Base-by-base conservation (phyloP, 1,140 invertebrate species). In the Mamestra configurata region DNA sequence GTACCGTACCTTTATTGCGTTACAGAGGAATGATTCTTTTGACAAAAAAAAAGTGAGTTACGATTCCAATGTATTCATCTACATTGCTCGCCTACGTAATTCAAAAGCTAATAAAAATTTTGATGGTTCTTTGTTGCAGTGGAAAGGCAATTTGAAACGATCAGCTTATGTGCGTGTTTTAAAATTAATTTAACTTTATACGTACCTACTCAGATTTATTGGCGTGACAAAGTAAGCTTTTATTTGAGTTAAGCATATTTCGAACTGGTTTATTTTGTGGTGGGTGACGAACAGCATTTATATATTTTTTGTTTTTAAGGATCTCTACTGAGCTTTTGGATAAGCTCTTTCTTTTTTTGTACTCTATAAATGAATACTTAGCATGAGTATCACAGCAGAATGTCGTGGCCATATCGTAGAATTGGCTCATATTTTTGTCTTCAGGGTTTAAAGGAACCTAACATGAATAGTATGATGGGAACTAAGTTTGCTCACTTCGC, bases 1-100 rank as follows among this genome's bases (percentile, higher is more conserved):
- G 57, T 46, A 77, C 72, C 78, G 78, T 79, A 68, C 43, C 80
- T 51, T 79, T 82, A 83, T 83, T 80, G 53, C 77, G 80, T 79
- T 72, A 81, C 77, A 79, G 61, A 59, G 71, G 75, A 78, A 82
- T 80, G 83, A 79, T 72, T 80, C 72, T 49, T 61, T 43, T 37
- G 61, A 35, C 46, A 78, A 84, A 66, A 78, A 81, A 82, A 76
- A 61, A 51, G 40, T 78, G 71, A 68, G 43, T 79, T 79, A 84
- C 66, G 79, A 66, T 49, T 49, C 43, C 43, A 49, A 81, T 55
- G 64, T 79, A 55, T 73, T 79, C 68, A 73, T 64, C 70, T 46
- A 20, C 55, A 73, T 66, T 66, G 49, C 70, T 59, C 68, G 22
- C 37, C 51, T 46, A 64, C 57, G 70, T 57, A 78, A 70, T 43